These are phyloP conservation scores for Drosophila melanica DNA, from an alignment of 1,140 invertebrate genomes.

Conservation along the genomic window DNA sequence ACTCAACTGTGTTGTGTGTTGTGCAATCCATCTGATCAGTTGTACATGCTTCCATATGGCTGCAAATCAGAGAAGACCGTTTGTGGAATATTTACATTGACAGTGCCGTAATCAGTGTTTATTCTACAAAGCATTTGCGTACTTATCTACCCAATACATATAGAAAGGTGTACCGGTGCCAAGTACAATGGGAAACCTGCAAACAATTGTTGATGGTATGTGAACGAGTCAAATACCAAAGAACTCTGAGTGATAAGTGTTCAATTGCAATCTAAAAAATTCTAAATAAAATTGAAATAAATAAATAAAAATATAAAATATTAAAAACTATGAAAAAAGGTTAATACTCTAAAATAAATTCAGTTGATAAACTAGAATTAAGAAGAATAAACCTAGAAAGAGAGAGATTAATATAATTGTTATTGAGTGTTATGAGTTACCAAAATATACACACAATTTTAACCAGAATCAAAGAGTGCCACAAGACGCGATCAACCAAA, in stretches of 20 bases:
- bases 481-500: background rate
- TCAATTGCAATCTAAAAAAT: background rate
- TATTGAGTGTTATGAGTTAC: too few relatives aligned
- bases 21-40: constrained; percentile 4
- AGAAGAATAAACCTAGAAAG: too few relatives aligned
- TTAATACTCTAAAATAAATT: background rate
- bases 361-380: background rate
- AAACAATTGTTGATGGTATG: constrained; percentile 27
- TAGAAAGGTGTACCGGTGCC: background rate
- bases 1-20: constrained; percentile 16
- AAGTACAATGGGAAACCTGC: constrained; percentile 34
- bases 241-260: constrained; percentile 5
- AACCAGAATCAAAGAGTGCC: background rate
- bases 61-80: constrained; percentile 1
- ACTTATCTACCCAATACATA: constrained; percentile 12
- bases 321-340: background rate
- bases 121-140: constrained; percentile 17
- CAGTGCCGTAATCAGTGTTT: constrained; percentile 22
- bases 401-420: too few relatives aligned
- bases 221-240: constrained; percentile 11
- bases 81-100: constrained; percentile 21
- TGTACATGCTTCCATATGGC: background rate
- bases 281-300: background rate
- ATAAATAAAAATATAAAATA: background rate
- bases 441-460: background rate